Evolutionary conservation across 2,888 invertebrate species (phyloP), one percentile per base, ranked within the genome.

Genomic region (Trilocha varians): DNA sequence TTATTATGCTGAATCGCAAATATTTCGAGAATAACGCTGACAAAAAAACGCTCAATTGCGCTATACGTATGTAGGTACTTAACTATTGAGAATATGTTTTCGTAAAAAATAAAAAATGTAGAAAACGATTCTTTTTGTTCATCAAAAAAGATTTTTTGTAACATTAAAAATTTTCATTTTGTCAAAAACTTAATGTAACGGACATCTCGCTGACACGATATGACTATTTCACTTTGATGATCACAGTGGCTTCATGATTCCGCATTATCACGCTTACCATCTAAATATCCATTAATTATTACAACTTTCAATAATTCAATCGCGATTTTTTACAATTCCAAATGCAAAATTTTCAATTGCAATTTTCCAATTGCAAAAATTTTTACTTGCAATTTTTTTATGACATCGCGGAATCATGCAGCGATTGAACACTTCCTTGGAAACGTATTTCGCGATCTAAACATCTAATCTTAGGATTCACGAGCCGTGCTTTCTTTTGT

Each of bases 401-500:
- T 3, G 11, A 25, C 0, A 6, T 11, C 25, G 25, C 25, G 25
- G 25, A 25, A 25, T 25, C 25, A 1, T 11, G 25, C 1, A 6
- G 25, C 25, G 11, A 11, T 57, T 82, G 84, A 84, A 84, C 83
- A 84, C 83, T 83, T 84, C 72, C 78, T 74, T 79, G 84, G 84
- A 84, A 84, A 84, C 84, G 84, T 77, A 79, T 74, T 71, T 78
- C 78, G 65, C 33, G 76, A 65, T 76, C 80, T 84, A 84, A 75
- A 74, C 59, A 70, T 78, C 83, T 84, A 84, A 80, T 64, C 70
- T 82, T 71, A 84, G 85, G 85, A 85, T 83, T 74, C 84, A 73
- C 46, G 74, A 78, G 82, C 85, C 85, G 84, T 85, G 85, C 85
- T 80, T 80, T 61, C 59, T 56, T 64, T 78, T 78, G 75, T 82